Evolutionary conservation across 2,113 vertebrate genomes (phyloP).

Genomic region (Prunella himalayana): DNA sequence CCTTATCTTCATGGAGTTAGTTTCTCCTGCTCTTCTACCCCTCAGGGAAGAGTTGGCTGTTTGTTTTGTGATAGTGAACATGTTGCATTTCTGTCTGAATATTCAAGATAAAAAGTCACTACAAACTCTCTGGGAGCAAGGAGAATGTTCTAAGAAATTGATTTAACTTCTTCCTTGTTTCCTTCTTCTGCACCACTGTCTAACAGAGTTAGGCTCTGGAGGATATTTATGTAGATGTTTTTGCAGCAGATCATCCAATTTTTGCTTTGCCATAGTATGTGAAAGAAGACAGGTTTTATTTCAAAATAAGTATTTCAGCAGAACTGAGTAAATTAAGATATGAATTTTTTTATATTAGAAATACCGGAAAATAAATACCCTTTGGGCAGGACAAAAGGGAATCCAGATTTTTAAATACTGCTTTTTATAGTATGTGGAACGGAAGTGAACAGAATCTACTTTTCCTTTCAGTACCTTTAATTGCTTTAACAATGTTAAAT

Average conservation of each 20-base stretch:
- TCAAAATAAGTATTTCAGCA: background rate
- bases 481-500: background rate
- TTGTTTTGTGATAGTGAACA: background rate
- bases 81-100: background rate
- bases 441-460: background rate
- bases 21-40: background rate
- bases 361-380: background rate
- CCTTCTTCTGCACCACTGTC: background rate
- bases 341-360: background rate
- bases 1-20: conserved; percentile 24
- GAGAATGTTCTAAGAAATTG: background rate
- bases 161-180: background rate
- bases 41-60: background rate
- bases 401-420: background rate
- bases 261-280: background rate
- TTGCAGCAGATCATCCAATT: background rate
- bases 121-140: background rate
- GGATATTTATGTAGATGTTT: background rate
- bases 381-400: background rate
- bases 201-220: background rate
- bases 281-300: background rate
- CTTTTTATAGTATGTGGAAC: background rate
- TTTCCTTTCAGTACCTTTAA: background rate
- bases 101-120: background rate
- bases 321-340: background rate